Evolutionary conservation across 2,888 invertebrate genomes (phyloP).

Genomic region (Halictus ligatus): DNA sequence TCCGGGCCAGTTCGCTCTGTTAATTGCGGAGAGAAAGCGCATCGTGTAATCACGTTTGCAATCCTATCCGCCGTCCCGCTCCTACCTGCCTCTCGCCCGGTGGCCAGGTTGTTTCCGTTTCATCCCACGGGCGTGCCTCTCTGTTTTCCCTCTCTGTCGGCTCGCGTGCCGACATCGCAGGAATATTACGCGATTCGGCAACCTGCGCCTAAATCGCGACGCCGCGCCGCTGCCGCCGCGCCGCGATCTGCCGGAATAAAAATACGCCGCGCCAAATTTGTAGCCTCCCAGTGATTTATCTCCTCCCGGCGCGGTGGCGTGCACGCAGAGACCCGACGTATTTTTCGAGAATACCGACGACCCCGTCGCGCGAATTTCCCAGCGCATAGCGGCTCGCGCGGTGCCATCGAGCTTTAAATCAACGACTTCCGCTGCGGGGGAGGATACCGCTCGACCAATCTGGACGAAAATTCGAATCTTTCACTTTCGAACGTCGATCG

Average conservation of each 20-base stretch:
- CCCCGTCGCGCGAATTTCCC: conserved; percentile 14
- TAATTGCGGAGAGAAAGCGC: conserved; percentile 76
- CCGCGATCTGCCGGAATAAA: conserved; percentile 49
- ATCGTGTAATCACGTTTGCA: conserved; percentile 73
- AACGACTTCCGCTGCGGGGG: neutral
- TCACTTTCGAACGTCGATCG: neutral
- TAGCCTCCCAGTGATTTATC: conserved; percentile 52
- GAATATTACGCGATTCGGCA: conserved; percentile 70
- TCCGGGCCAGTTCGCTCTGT: conserved; percentile 71
- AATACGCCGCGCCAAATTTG: conserved; percentile 55
- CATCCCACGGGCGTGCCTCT: neutral
- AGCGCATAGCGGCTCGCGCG: neutral
- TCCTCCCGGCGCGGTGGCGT: neutral
- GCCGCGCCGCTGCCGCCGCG: conserved; percentile 29
- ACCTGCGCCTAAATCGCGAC: conserved; percentile 54
- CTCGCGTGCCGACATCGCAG: conserved; percentile 62
- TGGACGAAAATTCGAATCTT: conserved; percentile 9
- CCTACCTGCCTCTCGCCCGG: neutral
- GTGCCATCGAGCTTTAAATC: conserved; percentile 16
- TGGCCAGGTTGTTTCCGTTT: conserved; percentile 1
- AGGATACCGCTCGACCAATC: neutral
- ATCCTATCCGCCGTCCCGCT: conserved; percentile 29
- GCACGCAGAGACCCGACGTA: conserved; percentile 9
- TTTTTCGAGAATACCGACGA: conserved; percentile 27
- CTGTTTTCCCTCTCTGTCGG: conserved; percentile 11